Percentiles rank a stretch among this genome's conserved stretches.
Conservation (phyloP, 2,797 vertebrate species). For the Rallus crepitans region DNA sequence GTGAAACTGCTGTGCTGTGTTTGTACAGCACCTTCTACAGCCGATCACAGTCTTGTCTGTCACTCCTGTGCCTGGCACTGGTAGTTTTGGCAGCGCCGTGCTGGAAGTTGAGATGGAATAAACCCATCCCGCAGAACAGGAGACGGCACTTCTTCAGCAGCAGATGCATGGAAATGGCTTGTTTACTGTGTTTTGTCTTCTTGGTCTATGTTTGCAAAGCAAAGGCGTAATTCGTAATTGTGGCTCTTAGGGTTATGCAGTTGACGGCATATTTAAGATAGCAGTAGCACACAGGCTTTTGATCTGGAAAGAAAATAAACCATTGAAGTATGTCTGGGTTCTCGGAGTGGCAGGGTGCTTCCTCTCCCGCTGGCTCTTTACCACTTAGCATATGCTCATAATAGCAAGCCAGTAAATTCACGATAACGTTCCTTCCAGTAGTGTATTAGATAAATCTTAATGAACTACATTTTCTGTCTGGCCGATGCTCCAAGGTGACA, state of each 20-base stretch:
- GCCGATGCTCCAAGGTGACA: not conserved
- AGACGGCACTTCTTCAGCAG: not conserved
- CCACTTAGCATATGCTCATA: not conserved
- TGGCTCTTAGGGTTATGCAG: not conserved
- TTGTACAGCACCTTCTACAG: not conserved
- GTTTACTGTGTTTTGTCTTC: not conserved
- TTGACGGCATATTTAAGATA: constrained; percentile 7
- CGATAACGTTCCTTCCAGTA: not conserved
- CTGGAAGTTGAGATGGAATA: not conserved
- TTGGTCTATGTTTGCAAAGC: not conserved
- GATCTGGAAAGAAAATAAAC: constrained; percentile 31
- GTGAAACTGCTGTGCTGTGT: not conserved
- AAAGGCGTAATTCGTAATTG: not conserved
- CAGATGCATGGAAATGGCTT: not conserved
- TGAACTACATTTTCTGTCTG: not conserved
- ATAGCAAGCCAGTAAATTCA: not conserved
- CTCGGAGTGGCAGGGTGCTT: not conserved
- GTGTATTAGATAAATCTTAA: not conserved
- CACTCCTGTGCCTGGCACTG: not conserved
- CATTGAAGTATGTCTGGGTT: not conserved
- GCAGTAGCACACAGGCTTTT: not conserved
- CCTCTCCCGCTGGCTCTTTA: not conserved
- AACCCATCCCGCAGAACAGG: not conserved
- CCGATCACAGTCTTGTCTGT: not conserved
- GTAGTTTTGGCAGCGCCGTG: not conserved